phyloP scores from a whole-genome alignment of 2,888 invertebrate species.

The Amphipoea oculea region DNA sequence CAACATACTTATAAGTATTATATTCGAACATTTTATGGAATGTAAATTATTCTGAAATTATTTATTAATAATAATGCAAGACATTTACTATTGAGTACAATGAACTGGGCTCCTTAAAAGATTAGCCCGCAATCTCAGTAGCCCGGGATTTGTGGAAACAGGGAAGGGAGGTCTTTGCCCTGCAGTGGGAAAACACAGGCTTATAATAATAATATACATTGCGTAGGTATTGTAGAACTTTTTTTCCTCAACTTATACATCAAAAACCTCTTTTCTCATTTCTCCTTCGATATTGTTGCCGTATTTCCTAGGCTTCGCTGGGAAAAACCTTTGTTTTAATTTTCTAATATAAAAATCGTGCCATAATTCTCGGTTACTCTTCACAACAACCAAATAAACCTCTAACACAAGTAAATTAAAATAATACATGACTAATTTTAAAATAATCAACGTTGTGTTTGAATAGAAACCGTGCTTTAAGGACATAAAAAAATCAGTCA shows the following conservation, averaged over 20 bases:
- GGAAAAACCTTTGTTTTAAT: background rate
- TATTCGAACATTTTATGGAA: too few species aligned
- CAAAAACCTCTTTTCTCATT: background rate
- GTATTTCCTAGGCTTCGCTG: background rate
- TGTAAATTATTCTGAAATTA: too few species aligned
- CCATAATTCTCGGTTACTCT: background rate
- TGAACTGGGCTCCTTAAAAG: too few species aligned
- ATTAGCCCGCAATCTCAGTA: too few species aligned
- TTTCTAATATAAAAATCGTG: background rate
- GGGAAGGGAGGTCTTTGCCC: too few species aligned
- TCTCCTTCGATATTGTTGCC: background rate
- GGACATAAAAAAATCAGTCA: background rate
- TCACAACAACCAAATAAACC: background rate
- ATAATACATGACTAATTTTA: background rate
- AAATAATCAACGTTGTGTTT: background rate
- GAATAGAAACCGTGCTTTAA: background rate
- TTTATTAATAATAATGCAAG: too few species aligned
- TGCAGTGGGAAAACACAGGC: too few species aligned
- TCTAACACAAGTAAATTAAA: background rate
- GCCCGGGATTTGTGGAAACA: too few species aligned
- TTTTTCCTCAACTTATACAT: background rate
- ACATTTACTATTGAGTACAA: too few species aligned
- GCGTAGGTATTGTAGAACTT: background rate
- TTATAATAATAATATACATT: background rate
- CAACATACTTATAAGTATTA: too few species aligned